These are phyloP conservation scores for Albula glossodonta DNA, from an alignment of 2,113 vertebrate species.

Conservation along the genomic window DNA sequence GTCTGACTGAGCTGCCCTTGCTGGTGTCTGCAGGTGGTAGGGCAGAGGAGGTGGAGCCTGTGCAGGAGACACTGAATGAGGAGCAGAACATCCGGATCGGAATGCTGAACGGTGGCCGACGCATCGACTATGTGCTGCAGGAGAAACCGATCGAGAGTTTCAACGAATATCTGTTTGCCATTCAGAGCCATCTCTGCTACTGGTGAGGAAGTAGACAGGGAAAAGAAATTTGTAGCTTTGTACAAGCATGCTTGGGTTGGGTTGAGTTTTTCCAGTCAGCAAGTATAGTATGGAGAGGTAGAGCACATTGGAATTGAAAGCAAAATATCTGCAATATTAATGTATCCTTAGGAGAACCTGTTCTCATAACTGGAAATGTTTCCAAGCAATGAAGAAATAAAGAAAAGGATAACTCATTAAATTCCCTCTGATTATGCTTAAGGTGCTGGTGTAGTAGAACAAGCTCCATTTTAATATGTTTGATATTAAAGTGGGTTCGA, in stretches of 20 bases:
- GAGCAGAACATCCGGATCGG: conserved; percentile 62
- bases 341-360: no score
- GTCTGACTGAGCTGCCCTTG: background rate
- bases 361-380: no score
- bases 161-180: conserved; percentile 80
- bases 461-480: no score
- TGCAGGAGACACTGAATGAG: conserved; percentile 51
- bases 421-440: no score
- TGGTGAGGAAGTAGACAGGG: conserved; percentile 63
- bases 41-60: background rate
- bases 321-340: no score
- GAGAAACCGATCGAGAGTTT: conserved; percentile 85
- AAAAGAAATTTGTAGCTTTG: background rate
- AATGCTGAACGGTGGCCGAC: conserved; percentile 75
- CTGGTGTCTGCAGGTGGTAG: conserved; percentile 3
- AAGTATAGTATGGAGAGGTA: no score
- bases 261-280: background rate
- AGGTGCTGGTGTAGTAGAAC: no score
- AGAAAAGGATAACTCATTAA: no score
- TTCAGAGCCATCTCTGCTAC: conserved; percentile 82
- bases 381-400: no score
- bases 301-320: no score
- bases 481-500: no score
- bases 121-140: conserved; percentile 81
- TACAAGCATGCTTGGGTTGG: background rate